Evolutionary conservation across 2,113 vertebrate species (phyloP), one percentile per base, ranked within the genome.

Genomic region (Osmerus eperlanus): DNA sequence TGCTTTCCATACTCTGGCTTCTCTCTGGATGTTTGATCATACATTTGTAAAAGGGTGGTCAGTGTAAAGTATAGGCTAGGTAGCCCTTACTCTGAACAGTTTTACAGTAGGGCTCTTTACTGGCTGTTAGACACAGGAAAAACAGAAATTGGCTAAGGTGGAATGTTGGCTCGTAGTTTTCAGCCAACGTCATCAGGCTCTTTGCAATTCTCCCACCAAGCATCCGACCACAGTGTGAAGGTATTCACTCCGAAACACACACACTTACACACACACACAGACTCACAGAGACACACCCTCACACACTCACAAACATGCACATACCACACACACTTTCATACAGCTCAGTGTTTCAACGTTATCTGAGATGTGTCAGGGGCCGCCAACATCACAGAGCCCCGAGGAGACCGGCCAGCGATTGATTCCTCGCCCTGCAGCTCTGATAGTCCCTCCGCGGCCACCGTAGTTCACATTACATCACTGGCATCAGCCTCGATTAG

Each of bases 401-500:
- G 1, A 74, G 60, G 63, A 70, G 52, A 23, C 62, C 12, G 32
- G 54, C 72, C 62, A 76, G 71, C 25, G 19, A 83, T 65, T 63
- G 78, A 77, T 81, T 81, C 76, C 76, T 80, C 32, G 3, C 18
- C 63, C 79, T 41, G 64, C 58, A 15, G 60, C 67, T 54, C 66
- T 1, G 74, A 83, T 75, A 70, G 81, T 82, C 83, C 78, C 87
- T 75, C 54, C 2, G 74, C 53, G 21, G 28, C 61, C 71, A 14
- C 83, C 71, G 5, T 67, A 82, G 83, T 86, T 88, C 79, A 73
- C 75, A 72, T 91, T 88, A 86, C 88, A 87, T 88, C 89, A 87
- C 59, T 61, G 54, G 74, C 29, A 81, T 88, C 82, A 58, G 70
- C 82, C 81, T 75, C 61, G 71, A 82, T 85, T 86, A 83, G 80